Percentiles rank a stretch among this genome's conserved stretches.
Evolutionary conservation across 2,113 vertebrate genomes (phyloP).

Genomic region (Aythya baeri): DNA sequence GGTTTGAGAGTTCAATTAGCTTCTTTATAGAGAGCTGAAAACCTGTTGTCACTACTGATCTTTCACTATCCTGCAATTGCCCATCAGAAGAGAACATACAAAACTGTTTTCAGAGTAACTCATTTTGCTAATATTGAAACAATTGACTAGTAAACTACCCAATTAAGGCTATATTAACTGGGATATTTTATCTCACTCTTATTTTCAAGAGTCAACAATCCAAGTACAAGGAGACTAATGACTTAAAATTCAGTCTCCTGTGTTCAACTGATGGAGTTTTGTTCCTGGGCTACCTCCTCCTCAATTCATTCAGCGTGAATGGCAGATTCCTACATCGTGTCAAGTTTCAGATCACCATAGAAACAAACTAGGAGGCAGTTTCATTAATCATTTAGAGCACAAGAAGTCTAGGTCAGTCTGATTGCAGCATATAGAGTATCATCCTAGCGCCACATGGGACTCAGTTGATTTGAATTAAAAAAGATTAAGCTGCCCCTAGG

Average conservation of each 20-base stretch:
- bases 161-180: constrained; percentile 47
- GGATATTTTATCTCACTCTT: constrained; percentile 16
- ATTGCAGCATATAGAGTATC: constrained; percentile 99
- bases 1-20: neutral
- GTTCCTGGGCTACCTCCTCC: constrained; percentile 72
- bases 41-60: neutral
- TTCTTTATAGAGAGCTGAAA: neutral
- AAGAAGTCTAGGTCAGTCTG: constrained; percentile 99
- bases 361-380: constrained; percentile 98
- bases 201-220: constrained; percentile 53
- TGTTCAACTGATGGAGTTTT: constrained; percentile 55
- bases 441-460: constrained; percentile 90
- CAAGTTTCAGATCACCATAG: constrained; percentile 97
- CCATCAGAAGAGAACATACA: neutral
- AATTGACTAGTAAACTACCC: constrained; percentile 10
- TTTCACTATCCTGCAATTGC: neutral
- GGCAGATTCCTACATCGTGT: constrained; percentile 97
- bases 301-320: constrained; percentile 81
- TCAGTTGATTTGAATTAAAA: constrained; percentile 97
- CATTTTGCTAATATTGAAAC: constrained; percentile 36
- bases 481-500: constrained; percentile 89
- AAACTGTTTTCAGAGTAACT: neutral
- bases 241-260: constrained; percentile 57
- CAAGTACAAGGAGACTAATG: constrained; percentile 48
- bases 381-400: constrained; percentile 99